Percentiles rank a stretch among this genome's conserved stretches.
Conservation (phyloP, 2,888 invertebrate genomes). For the Zeuzera pyrina region DNA sequence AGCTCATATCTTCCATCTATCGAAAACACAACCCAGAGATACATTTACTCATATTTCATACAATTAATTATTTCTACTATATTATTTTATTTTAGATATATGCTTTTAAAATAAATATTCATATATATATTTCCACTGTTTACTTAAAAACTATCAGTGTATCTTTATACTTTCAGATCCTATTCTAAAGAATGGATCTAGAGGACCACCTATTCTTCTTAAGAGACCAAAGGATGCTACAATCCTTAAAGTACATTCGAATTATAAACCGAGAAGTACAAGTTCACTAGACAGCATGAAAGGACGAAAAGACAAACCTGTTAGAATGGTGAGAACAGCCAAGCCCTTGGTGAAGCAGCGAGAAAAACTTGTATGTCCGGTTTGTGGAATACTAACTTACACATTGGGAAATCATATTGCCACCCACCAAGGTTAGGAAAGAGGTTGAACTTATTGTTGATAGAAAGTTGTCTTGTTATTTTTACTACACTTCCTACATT, state of each 20-base stretch:
- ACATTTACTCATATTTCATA: too few relatives aligned
- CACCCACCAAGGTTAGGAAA: conserved; percentile 68
- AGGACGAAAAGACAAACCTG: conserved; percentile 33
- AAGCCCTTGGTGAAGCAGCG: conserved; percentile 39
- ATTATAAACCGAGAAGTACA: conserved; percentile 23
- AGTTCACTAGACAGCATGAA: conserved; percentile 2
- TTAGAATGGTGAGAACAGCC: conserved; percentile 35
- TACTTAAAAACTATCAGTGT: too few relatives aligned
- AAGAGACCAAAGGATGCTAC: conserved; percentile 64
- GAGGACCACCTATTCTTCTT: conserved; percentile 55
- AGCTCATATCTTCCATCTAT: too few relatives aligned
- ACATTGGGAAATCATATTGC: conserved; percentile 62
- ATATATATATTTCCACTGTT: too few relatives aligned
- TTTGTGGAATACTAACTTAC: conserved; percentile 63
- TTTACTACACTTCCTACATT: too few relatives aligned
- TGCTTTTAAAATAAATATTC: too few relatives aligned
- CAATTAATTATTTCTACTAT: too few relatives aligned
- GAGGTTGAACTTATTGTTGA: neutral
- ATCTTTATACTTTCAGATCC: conserved; percentile 37
- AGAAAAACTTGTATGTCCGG: conserved; percentile 65
- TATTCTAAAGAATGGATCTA: conserved; percentile 54
- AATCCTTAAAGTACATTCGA: conserved; percentile 45
- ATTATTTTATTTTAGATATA: too few relatives aligned
- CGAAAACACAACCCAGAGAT: too few relatives aligned
- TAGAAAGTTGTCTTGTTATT: neutral